Evolutionary conservation across 2,888 invertebrate species (phyloP).

Genomic region (Calephelis perditalis): DNA sequence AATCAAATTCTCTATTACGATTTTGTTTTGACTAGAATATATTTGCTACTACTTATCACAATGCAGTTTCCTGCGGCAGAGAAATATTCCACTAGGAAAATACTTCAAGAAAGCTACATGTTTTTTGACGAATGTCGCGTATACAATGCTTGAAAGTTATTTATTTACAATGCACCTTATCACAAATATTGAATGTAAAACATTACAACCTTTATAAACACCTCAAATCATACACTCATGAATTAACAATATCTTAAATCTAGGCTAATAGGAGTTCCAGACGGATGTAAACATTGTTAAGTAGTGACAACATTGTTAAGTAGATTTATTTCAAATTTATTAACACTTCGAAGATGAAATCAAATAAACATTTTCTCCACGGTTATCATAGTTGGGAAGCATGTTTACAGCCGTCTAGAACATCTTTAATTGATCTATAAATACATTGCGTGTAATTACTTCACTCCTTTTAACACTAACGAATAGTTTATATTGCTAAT

Average conservation of each 20-base stretch:
- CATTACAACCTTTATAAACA: slow-evolving; percentile 40
- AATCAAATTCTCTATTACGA: slow-evolving; percentile 26
- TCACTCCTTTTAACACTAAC: slow-evolving; percentile 4
- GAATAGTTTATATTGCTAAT: slow-evolving; percentile 14
- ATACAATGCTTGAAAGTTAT: slow-evolving; percentile 46
- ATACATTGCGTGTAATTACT: slow-evolving; percentile 2
- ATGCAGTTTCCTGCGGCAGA: slow-evolving; percentile 30
- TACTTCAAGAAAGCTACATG: slow-evolving; percentile 20
- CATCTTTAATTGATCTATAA: slow-evolving; percentile 19
- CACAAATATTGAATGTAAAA: slow-evolving; percentile 44
- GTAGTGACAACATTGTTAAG: too few relatives aligned
- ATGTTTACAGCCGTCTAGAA: too few relatives aligned
- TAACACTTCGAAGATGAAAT: too few relatives aligned
- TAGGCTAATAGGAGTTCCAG: not conserved
- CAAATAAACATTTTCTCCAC: too few relatives aligned
- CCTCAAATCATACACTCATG: slow-evolving; percentile 42
- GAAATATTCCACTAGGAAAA: slow-evolving; percentile 25
- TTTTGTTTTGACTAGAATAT: slow-evolving; percentile 32
- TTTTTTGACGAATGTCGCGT: slow-evolving; percentile 34
- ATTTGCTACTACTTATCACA: slow-evolving; percentile 34
- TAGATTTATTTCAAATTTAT: too few relatives aligned
- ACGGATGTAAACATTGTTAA: too few relatives aligned
- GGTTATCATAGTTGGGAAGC: too few relatives aligned
- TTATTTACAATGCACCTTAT: slow-evolving; percentile 59
- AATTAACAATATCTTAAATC: slow-evolving; percentile 2